Conservation (phyloP, 2,888 invertebrate species). For the Xiphydria camelus region DNA sequence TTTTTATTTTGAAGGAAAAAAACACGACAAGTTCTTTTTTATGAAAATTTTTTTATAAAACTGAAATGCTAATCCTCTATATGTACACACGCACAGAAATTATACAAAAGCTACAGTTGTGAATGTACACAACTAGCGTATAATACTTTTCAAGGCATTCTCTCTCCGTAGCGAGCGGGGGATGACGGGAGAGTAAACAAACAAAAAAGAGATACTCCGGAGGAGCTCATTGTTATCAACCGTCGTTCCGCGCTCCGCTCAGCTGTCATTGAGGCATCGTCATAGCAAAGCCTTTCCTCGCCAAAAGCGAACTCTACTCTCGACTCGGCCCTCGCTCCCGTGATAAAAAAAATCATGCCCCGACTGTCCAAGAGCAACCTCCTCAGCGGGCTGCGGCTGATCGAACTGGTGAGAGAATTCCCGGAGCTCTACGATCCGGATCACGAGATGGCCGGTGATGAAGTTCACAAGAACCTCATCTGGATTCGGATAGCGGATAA, state of each 20-base stretch:
- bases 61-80: too few species aligned
- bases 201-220: background rate
- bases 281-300: background rate
- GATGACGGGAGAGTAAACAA: too few species aligned
- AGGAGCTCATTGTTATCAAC: background rate
- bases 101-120: too few species aligned
- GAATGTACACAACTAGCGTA: too few species aligned
- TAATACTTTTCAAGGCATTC: constrained; percentile 2
- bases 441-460: constrained; percentile 16
- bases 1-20: too few species aligned
- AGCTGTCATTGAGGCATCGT: background rate
- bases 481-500: constrained; percentile 28
- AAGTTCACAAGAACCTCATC: constrained; percentile 12
- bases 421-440: constrained; percentile 26
- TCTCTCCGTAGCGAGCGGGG: too few species aligned
- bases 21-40: too few species aligned
- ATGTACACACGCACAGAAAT: too few species aligned
- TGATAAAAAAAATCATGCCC: background rate
- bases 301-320: too few species aligned
- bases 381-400: constrained; percentile 24
- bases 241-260: background rate
- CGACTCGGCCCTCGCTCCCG: too few species aligned
- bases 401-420: constrained; percentile 26
- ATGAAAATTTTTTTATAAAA: too few species aligned
- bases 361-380: background rate